Percentiles rank a stretch among this genome's conserved stretches.
phyloP scores from a whole-genome alignment of 2,888 invertebrate genomes.

The Orthosia gracilis region DNA sequence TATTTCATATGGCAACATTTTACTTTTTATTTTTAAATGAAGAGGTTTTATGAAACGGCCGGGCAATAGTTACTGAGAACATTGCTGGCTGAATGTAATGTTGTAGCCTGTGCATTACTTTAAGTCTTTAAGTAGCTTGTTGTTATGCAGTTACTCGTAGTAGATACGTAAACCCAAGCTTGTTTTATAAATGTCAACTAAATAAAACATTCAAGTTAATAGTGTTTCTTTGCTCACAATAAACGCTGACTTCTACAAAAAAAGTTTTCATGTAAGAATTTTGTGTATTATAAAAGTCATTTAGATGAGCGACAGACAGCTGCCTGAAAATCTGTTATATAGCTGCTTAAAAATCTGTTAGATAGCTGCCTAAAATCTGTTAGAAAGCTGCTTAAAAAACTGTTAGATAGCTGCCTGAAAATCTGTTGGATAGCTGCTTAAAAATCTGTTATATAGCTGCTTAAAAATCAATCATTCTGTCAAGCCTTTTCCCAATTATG shows the following conservation, averaged over 20 bases:
- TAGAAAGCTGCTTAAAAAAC: too few relatives aligned
- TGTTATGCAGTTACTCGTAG: not conserved
- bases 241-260: not conserved
- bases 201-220: not conserved
- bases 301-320: not conserved
- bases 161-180: too few relatives aligned
- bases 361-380: too few relatives aligned
- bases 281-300: not conserved
- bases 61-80: slow-evolving; percentile 26
- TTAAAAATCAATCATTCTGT: too few relatives aligned
- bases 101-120: slow-evolving; percentile 38
- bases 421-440: too few relatives aligned
- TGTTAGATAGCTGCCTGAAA: too few relatives aligned
- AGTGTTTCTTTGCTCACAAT: not conserved
- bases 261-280: not conserved
- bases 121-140: slow-evolving; percentile 21
- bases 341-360: too few relatives aligned
- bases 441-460: too few relatives aligned
- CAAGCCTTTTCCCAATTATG: too few relatives aligned
- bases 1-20: slow-evolving; percentile 30
- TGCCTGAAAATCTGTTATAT: not conserved
- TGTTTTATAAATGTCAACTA: not conserved
- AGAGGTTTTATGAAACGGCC: slow-evolving; percentile 22
- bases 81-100: slow-evolving; percentile 4
- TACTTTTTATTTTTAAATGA: slow-evolving; percentile 3